Percentiles rank a stretch among this genome's conserved stretches.
phyloP scores from a whole-genome alignment of 2,888 invertebrate species.

The Danaus chrysippus region DNA sequence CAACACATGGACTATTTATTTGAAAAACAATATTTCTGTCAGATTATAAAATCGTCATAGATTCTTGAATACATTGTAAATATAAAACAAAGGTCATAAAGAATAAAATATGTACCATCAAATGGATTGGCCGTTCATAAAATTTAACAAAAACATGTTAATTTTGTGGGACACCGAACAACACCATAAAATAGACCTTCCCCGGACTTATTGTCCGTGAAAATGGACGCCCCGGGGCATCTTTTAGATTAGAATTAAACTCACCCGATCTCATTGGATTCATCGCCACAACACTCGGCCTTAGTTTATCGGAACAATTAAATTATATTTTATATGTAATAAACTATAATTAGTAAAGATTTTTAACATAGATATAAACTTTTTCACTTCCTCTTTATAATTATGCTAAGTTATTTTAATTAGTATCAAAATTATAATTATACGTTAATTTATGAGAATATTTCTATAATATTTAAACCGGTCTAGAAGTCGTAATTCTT shows the following conservation, averaged over 20 bases:
- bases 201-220: conserved; percentile 22
- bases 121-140: conserved; percentile 3
- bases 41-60: no score
- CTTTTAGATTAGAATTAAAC: conserved; percentile 11
- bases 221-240: conserved; percentile 17
- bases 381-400: no score
- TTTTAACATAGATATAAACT: no score
- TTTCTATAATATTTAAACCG: no score
- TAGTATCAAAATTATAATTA: no score
- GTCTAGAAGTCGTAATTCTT: no score
- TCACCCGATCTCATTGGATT: conserved; percentile 8
- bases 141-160: conserved; percentile 13
- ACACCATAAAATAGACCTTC: conserved; percentile 15
- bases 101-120: background rate
- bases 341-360: no score
- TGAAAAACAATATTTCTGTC: no score
- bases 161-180: conserved; percentile 7
- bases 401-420: no score
- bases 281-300: conserved; percentile 1
- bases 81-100: background rate
- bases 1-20: no score
- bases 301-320: background rate
- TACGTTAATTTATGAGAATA: no score
- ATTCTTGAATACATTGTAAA: no score
- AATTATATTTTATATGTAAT: background rate